These are phyloP conservation scores for Atlantisia rogersi DNA, from an alignment of 2,113 vertebrate genomes.

Conservation along the genomic window DNA sequence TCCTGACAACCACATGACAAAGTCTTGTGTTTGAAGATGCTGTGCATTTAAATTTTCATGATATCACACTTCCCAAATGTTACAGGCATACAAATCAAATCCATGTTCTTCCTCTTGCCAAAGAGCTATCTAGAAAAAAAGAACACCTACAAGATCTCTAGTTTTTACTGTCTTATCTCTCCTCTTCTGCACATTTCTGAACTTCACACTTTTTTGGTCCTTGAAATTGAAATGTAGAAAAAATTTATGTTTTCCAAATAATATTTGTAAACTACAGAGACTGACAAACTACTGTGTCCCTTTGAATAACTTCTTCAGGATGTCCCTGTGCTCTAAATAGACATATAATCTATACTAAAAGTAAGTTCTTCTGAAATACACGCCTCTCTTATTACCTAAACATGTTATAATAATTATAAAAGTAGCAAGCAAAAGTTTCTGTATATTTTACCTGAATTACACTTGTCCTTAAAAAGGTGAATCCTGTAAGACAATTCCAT, in stretches of 20 bases:
- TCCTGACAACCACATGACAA: conserved; percentile 55
- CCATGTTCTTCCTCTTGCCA: conserved; percentile 12
- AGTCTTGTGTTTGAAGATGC: conserved; percentile 38
- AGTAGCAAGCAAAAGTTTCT: background rate
- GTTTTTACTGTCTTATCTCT: background rate
- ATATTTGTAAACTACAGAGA: background rate
- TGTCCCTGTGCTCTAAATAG: background rate
- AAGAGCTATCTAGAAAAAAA: background rate
- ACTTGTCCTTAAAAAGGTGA: background rate
- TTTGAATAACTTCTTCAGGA: background rate
- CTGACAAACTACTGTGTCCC: background rate
- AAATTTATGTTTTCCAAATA: background rate
- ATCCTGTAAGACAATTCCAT: background rate
- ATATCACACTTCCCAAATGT: conserved; percentile 59
- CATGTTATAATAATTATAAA: background rate
- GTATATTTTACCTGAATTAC: background rate
- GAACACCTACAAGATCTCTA: conserved; percentile 6
- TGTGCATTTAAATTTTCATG: conserved; percentile 62
- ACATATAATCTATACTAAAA: background rate
- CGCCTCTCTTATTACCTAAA: background rate
- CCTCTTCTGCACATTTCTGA: background rate
- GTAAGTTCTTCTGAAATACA: background rate
- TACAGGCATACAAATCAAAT: conserved; percentile 47
- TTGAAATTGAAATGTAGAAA: background rate
- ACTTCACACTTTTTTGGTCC: background rate